Base-by-base conservation (phyloP, 2,797 vertebrate species). In the Rhinichthys osculus region DNA sequence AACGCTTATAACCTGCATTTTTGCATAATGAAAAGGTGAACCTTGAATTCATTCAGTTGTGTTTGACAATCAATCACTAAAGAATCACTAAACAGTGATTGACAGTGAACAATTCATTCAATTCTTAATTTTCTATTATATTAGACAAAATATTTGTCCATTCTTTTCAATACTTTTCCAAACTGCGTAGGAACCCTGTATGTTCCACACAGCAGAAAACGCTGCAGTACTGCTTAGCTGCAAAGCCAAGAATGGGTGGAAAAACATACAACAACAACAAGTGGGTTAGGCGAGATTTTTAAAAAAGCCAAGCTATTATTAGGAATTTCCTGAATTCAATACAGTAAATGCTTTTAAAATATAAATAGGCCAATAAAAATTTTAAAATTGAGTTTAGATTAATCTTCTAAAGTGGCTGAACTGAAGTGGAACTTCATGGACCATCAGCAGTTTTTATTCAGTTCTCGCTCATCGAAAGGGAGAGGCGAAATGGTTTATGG, bases 371-470 rank as follows among this genome's bases (percentile, higher is more conserved):
- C 5, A 70, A 78, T 84, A 57, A 5, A 33, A 78, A 13, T 42
- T 7, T 70, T 59, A 17, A 23, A 59, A 78, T 44, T 78, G 27
- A 70, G 50, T 78, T 78, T 30, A 33, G 66, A 70, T 78, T 78
- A 70, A 78, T 84, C 70, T 83, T 72, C 62, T 70, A 67, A 83
- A 83, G 72, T 83, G 82, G 62, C 74, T 71, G 74, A 78, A 84
- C 67, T 71, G 67, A 59, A 80, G 76, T 85, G 84, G 77, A 85
- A 79, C 83, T 78, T 70, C 27, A 62, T 64, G 67, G 30, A 80
- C 64, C 69, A 79, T 80, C 77, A 85, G 84, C 77, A 85, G 38
- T 85, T 85, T 85, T 80, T 80, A 80, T 85, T 85, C 30, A 85
- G 33, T 78, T 78, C 35, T 70, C 40, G 13, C 74, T 84, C 54